Evolutionary conservation across 1,140 invertebrate species (phyloP).

Genomic region (Macrotrachela quadricornifera): DNA sequence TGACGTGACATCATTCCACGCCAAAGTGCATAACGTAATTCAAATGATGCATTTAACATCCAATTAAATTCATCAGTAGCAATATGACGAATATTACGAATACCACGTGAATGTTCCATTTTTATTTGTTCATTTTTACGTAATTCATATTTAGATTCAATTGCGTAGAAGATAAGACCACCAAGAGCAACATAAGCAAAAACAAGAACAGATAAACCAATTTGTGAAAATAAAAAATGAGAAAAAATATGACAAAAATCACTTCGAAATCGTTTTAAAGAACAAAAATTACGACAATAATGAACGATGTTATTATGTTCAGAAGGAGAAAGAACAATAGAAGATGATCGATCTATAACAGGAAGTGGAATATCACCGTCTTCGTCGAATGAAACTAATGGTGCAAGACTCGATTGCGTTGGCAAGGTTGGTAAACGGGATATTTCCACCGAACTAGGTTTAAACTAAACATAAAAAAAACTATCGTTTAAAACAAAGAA

Average conservation of each 20-base stretch:
- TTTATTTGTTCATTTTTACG: neutral
- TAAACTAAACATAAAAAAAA: no score
- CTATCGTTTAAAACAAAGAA: no score
- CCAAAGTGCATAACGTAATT: neutral
- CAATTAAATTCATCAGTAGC: neutral
- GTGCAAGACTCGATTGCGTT: no score
- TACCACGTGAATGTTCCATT: neutral
- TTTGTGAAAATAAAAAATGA: constrained; percentile 40
- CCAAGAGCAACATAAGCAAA: neutral
- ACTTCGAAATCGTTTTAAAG: no score
- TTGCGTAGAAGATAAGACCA: neutral
- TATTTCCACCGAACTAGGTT: no score
- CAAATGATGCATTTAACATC: neutral
- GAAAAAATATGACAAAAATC: constrained; percentile 37
- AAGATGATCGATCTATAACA: no score
- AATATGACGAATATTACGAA: neutral
- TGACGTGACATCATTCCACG: neutral
- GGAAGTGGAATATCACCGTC: no score
- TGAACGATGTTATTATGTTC: no score
- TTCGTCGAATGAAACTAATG: no score
- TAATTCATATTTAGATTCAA: neutral
- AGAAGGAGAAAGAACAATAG: no score
- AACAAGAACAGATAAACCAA: neutral
- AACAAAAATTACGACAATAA: no score
- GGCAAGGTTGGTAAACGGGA: no score